Evolutionary conservation across 2,113 vertebrate species (phyloP).

Genomic region (Thalassoma bifasciatum): DNA sequence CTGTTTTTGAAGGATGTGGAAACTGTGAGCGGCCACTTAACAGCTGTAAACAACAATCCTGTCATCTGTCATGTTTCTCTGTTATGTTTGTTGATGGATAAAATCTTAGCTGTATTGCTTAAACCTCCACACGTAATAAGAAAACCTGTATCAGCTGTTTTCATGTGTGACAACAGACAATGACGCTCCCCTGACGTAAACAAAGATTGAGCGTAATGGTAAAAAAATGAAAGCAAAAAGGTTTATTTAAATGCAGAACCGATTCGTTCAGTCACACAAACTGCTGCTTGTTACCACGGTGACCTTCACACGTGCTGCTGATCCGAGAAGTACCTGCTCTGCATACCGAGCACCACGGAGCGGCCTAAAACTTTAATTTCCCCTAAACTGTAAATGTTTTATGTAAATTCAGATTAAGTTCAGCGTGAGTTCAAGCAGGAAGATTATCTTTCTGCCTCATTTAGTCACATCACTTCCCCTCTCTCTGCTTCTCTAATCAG

Average conservation of each 20-base stretch:
- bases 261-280: background rate
- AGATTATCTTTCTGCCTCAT: background rate
- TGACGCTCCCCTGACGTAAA: background rate
- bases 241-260: background rate
- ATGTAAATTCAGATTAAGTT: background rate
- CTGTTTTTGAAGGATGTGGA: too few species aligned
- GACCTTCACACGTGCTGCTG: background rate
- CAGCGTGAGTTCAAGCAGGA: background rate
- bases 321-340: background rate
- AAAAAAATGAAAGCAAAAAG: background rate
- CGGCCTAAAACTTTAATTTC: background rate
- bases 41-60: too few species aligned
- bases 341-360: background rate
- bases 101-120: too few species aligned
- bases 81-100: too few species aligned
- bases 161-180: background rate
- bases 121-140: too few species aligned
- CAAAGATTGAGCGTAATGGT: too few species aligned
- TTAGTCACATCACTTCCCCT: background rate
- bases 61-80: too few species aligned
- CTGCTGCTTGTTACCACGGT: too few species aligned
- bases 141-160: background rate
- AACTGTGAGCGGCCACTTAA: too few species aligned
- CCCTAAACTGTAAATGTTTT: background rate
- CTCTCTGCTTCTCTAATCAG: background rate